phyloP scores from a whole-genome alignment of 1,140 invertebrate genomes.

The Halyomorpha halys region DNA sequence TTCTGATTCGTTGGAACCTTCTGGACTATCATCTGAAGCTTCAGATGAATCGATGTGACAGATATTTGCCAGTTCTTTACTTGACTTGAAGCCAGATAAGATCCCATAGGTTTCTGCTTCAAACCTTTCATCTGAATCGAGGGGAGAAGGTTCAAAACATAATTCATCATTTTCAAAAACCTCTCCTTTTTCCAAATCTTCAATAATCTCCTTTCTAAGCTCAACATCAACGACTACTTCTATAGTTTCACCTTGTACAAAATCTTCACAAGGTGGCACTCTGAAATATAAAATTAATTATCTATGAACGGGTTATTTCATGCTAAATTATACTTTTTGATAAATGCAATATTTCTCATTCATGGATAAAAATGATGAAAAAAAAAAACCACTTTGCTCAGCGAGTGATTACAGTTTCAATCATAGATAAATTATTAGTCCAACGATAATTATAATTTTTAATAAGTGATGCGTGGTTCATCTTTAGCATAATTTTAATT shows the following conservation, averaged over 20 bases:
- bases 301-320: too few relatives aligned
- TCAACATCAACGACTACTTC: conserved; percentile 17
- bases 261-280: conserved; percentile 14
- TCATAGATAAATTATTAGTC: too few relatives aligned
- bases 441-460: too few relatives aligned
- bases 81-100: conserved; percentile 28
- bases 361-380: conserved; percentile 1
- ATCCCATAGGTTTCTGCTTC: conserved; percentile 24
- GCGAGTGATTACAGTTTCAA: too few relatives aligned
- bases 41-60: conserved; percentile 72
- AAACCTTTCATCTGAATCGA: conserved; percentile 15
- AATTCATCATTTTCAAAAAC: background rate
- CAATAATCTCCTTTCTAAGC: conserved; percentile 5
- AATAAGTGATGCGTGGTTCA: too few relatives aligned
- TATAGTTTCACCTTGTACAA: conserved; percentile 12
- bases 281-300: conserved; percentile 16
- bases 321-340: too few relatives aligned
- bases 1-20: conserved; percentile 24
- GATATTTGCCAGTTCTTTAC: conserved; percentile 39
- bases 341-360: conserved; percentile 16
- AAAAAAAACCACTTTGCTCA: background rate
- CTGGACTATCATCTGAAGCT: conserved; percentile 47
- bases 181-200: conserved; percentile 5
- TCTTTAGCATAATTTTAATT: too few relatives aligned
- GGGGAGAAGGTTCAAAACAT: background rate